Conservation (phyloP, 64 coral and sea anemone genomes). For the Orbicella faveolata region DNA sequence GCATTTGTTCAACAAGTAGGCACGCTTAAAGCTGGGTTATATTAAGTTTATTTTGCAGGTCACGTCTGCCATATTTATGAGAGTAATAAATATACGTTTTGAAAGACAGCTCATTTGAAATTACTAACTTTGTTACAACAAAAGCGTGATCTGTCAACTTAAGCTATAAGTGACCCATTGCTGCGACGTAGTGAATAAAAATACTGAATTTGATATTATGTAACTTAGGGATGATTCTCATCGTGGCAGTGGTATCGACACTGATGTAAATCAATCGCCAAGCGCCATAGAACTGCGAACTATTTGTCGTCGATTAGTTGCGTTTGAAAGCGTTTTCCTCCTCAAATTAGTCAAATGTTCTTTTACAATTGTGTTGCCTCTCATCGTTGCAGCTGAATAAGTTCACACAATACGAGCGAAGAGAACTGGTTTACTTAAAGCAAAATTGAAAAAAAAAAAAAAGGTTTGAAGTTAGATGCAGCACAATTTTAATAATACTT, state of each 20-base stretch:
- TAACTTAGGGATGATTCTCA: background rate
- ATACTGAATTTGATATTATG: background rate
- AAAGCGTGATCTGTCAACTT: background rate
- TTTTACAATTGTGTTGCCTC: background rate
- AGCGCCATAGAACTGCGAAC: background rate
- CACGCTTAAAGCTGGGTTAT: too few species aligned
- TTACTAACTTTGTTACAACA: background rate
- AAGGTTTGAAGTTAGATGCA: background rate
- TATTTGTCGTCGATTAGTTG: background rate
- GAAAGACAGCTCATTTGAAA: too few species aligned
- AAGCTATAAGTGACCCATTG: background rate
- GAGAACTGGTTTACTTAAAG: background rate
- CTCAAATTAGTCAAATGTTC: background rate
- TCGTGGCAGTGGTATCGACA: background rate
- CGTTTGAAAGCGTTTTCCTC: background rate
- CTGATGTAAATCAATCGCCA: too few species aligned
- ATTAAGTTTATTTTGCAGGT: too few species aligned
- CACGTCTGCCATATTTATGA: too few species aligned
- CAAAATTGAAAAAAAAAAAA: background rate
- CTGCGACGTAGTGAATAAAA: too few species aligned
- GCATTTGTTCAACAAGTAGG: too few species aligned
- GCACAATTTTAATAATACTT: too few species aligned
- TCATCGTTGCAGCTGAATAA: background rate
- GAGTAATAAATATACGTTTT: too few species aligned
- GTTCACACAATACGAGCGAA: background rate